These are phyloP conservation scores for Tuta absoluta DNA, from an alignment of 2,888 invertebrate genomes.

Conservation along the genomic window DNA sequence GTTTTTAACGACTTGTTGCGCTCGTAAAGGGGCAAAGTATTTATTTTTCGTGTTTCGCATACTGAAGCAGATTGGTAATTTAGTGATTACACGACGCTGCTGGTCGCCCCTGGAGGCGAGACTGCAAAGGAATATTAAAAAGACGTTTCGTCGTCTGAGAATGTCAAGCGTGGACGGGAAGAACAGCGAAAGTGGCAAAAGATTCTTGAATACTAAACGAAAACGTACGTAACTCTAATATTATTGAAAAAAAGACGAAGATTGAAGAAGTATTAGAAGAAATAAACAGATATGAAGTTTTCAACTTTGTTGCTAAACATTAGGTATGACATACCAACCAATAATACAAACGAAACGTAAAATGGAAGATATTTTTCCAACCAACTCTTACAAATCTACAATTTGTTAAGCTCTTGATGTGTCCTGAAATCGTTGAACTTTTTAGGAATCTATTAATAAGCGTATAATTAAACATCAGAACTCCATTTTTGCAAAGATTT, in stretches of 20 bases:
- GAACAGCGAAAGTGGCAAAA: background rate
- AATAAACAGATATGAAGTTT: too few relatives aligned
- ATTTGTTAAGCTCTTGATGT: too few relatives aligned
- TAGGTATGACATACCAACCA: too few relatives aligned
- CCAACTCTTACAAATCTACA: too few relatives aligned
- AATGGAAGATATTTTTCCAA: too few relatives aligned
- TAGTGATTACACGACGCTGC: conserved; percentile 66
- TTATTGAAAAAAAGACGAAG: too few relatives aligned
- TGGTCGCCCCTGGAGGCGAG: conserved; percentile 44
- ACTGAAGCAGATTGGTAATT: conserved; percentile 61
- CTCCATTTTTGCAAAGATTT: too few relatives aligned
- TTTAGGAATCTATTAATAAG: background rate
- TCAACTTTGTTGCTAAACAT: too few relatives aligned
- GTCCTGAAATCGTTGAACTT: background rate
- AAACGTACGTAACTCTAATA: background rate
- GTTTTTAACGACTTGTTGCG: conserved; percentile 50
- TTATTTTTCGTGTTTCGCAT: conserved; percentile 67
- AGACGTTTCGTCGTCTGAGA: conserved; percentile 20
- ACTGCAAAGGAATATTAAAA: conserved; percentile 27
- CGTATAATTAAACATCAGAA: background rate
- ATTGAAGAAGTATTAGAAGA: too few relatives aligned
- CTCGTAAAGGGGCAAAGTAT: conserved; percentile 58
- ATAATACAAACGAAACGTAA: too few relatives aligned
- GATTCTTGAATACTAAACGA: background rate
- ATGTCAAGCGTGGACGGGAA: conserved; percentile 5